These are phyloP conservation scores for Cyprinodon diabolis DNA, from an alignment of 2,797 vertebrate species.

Conservation along the genomic window DNA sequence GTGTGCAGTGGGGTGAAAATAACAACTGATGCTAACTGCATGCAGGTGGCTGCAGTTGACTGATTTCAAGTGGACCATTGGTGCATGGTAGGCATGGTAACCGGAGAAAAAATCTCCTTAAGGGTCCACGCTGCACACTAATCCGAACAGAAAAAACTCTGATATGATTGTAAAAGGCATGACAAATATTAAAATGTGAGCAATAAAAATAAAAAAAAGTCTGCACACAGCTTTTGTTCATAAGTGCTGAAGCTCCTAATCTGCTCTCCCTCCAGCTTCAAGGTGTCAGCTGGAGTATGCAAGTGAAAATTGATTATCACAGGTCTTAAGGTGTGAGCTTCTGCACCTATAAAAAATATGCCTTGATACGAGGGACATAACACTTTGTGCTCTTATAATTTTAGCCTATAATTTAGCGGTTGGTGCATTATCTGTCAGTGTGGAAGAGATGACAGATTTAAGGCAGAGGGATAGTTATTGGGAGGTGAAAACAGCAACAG, in stretches of 20 bases:
- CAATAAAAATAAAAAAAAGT: neutral
- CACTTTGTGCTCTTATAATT: constrained; percentile 47
- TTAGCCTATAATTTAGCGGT: constrained; percentile 37
- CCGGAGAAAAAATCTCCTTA: constrained; percentile 55
- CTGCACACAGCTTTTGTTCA: neutral
- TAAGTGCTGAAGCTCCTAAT: constrained; percentile 13
- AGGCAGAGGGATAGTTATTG: neutral
- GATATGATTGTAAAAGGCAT: constrained; percentile 8
- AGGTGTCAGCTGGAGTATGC: constrained; percentile 47
- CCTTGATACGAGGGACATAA: constrained; percentile 46
- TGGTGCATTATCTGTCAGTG: constrained; percentile 25
- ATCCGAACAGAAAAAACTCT: neutral
- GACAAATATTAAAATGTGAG: neutral
- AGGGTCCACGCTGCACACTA: neutral
- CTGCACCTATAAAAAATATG: constrained; percentile 54
- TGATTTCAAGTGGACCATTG: constrained; percentile 53
- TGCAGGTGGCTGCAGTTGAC: constrained; percentile 47
- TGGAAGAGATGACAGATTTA: neutral
- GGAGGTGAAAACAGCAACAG: neutral
- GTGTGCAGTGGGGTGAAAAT: constrained; percentile 55
- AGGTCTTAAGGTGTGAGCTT: constrained; percentile 67
- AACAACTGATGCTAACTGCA: constrained; percentile 53
- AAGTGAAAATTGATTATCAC: constrained; percentile 73
- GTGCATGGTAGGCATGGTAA: constrained; percentile 51
- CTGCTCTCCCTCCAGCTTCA: constrained; percentile 15